Conservation (phyloP, 2,888 invertebrate species). For the Rhodophaea formosa region DNA sequence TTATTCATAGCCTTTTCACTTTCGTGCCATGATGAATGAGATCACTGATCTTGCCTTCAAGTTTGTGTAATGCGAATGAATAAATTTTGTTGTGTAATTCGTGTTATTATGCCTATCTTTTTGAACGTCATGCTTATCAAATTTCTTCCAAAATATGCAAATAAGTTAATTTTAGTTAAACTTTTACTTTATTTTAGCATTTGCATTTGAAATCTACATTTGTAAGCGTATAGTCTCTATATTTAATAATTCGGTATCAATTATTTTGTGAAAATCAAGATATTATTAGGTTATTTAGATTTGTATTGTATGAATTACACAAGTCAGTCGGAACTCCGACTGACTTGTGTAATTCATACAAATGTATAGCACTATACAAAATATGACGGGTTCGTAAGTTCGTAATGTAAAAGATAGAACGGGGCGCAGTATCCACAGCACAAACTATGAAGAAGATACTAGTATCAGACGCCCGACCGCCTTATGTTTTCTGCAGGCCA, state of each 20-base stretch:
- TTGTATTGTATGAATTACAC: too few relatives aligned
- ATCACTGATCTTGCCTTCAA: constrained; percentile 5
- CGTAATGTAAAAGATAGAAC: too few relatives aligned
- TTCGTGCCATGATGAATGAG: constrained; percentile 25
- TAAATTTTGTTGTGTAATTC: constrained; percentile 24
- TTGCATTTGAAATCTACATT: not conserved
- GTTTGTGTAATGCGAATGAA: constrained; percentile 10
- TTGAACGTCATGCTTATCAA: not conserved
- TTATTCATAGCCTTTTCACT: constrained; percentile 30
- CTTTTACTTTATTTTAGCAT: not conserved
- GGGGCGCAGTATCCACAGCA: too few relatives aligned
- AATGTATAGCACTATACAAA: too few relatives aligned
- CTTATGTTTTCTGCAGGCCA: too few relatives aligned
- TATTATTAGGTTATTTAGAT: too few relatives aligned
- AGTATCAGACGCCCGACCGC: too few relatives aligned
- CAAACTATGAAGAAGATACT: too few relatives aligned
- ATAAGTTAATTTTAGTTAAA: not conserved
- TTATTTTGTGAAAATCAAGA: too few relatives aligned
- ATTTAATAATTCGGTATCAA: not conserved
- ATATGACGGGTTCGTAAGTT: too few relatives aligned
- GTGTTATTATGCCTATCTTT: constrained; percentile 7
- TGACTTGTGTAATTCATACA: too few relatives aligned
- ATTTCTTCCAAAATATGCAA: not conserved
- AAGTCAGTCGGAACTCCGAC: too few relatives aligned
- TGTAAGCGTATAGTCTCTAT: not conserved